Conservation (phyloP, 1,140 invertebrate species). For the Papilio polytes region DNA sequence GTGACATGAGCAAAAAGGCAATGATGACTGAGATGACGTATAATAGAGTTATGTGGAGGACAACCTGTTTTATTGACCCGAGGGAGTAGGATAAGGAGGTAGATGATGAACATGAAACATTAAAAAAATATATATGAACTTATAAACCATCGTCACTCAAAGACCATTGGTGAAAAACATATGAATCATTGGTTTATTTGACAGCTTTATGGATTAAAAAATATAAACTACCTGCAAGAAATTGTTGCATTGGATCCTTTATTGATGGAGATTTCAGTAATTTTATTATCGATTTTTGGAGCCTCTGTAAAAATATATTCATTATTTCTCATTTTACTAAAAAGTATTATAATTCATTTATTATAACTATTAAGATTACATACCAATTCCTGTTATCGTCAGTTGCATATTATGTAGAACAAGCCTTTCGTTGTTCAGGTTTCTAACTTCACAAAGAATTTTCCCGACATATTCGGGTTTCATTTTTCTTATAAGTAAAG, state of each 20-base stretch:
- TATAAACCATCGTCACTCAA: too few species aligned
- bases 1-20: too few species aligned
- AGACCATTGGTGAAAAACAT: neutral
- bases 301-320: neutral
- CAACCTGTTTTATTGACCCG: too few species aligned
- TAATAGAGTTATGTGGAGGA: too few species aligned
- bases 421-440: neutral
- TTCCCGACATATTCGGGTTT: slow-evolving; percentile 34
- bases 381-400: slow-evolving; percentile 47
- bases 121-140: neutral
- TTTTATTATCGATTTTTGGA: slow-evolving; percentile 29
- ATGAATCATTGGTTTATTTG: neutral
- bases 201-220: neutral
- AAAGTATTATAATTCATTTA: neutral
- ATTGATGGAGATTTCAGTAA: slow-evolving; percentile 5
- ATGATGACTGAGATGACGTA: too few species aligned
- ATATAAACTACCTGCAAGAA: slow-evolving; percentile 25
- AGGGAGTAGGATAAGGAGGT: too few species aligned
- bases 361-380: neutral
- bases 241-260: slow-evolving; percentile 13
- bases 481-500: slow-evolving; percentile 44
- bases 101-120: too few species aligned
- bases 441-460: slow-evolving; percentile 45
- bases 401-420: slow-evolving; percentile 40
- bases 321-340: neutral